phyloP scores from a whole-genome alignment of 2,797 vertebrate species.

The Protonibea diacanthus region DNA sequence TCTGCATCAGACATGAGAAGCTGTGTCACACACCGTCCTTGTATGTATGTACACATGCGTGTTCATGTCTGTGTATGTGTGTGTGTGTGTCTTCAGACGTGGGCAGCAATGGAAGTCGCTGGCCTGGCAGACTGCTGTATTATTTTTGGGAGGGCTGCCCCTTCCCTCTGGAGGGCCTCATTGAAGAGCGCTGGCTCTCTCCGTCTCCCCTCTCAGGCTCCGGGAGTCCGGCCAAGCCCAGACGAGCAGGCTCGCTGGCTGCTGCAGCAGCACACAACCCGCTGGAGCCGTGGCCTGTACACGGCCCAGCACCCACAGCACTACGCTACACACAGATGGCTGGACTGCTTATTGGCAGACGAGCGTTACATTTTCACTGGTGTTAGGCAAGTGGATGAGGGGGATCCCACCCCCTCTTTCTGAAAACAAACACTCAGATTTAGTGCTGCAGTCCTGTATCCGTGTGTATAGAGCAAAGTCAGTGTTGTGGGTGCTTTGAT shows the following conservation, averaged over 20 bases:
- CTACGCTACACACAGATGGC: conserved; percentile 68
- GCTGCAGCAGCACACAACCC: conserved; percentile 52
- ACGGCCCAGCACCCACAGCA: conserved; percentile 61
- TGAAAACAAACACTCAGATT: conserved; percentile 51
- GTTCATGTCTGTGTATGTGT: conserved; percentile 27
- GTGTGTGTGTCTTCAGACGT: conserved; percentile 30
- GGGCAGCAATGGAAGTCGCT: conserved; percentile 59
- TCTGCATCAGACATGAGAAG: conserved; percentile 22
- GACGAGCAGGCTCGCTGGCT: conserved; percentile 63
- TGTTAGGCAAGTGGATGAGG: conserved; percentile 67
- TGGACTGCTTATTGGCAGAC: conserved; percentile 62
- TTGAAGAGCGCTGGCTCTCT: conserved; percentile 81
- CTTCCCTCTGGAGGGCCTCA: conserved; percentile 86
- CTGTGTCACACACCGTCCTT: conserved; percentile 21
- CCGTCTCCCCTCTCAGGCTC: conserved; percentile 77
- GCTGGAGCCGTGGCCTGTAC: conserved; percentile 60
- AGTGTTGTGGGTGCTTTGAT: conserved; percentile 25
- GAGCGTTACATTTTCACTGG: conserved; percentile 62
- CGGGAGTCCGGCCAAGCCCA: conserved; percentile 81
- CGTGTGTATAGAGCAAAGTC: conserved; percentile 21
- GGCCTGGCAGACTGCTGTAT: conserved; percentile 79
- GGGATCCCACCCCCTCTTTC: conserved; percentile 44
- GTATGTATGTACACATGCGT: conserved; percentile 39
- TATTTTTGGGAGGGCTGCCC: conserved; percentile 86
- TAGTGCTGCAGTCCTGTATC: conserved; percentile 28